Conservation (phyloP, 2,113 vertebrate species). For the Hemibagrus wyckioides region DNA sequence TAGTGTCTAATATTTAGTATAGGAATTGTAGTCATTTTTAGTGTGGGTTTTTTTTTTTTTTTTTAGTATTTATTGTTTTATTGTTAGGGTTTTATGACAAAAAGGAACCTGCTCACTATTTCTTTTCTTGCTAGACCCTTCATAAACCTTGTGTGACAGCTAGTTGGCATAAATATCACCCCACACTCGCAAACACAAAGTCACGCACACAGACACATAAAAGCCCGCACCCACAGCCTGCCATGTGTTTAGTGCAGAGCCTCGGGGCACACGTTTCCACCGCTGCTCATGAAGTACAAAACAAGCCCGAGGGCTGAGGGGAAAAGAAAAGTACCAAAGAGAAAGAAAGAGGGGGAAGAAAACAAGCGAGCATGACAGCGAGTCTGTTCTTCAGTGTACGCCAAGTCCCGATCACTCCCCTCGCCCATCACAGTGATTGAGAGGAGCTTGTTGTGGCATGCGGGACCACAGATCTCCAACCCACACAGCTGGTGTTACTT, state of each 20-base stretch:
- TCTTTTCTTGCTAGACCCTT: background rate
- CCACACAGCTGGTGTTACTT: slow-evolving; percentile 19
- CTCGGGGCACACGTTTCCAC: slow-evolving; percentile 25
- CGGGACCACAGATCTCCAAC: background rate
- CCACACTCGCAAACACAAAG: slow-evolving; percentile 1
- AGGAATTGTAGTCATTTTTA: too few species aligned
- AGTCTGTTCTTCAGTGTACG: background rate
- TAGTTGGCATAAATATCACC: slow-evolving; percentile 5
- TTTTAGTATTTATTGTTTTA: too few species aligned
- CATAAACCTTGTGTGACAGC: background rate
- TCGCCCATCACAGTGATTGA: slow-evolving; percentile 3
- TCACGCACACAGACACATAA: slow-evolving; percentile 25
- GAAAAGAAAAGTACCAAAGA: background rate
- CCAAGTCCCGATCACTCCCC: background rate
- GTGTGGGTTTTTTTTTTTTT: too few species aligned
- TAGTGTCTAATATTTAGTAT: too few species aligned
- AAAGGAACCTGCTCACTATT: too few species aligned
- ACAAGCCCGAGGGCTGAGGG: slow-evolving; percentile 11
- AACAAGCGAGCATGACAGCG: slow-evolving; percentile 5
- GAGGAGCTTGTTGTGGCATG: slow-evolving; percentile 38
- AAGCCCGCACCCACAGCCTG: slow-evolving; percentile 17
- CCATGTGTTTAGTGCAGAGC: slow-evolving; percentile 23
- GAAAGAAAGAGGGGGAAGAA: slow-evolving; percentile 5
- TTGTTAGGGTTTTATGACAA: too few species aligned
- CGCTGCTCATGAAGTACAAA: slow-evolving; percentile 10